These are phyloP conservation scores for Burhinus bistriatus DNA, from an alignment of 2,113 vertebrate genomes.

Conservation along the genomic window DNA sequence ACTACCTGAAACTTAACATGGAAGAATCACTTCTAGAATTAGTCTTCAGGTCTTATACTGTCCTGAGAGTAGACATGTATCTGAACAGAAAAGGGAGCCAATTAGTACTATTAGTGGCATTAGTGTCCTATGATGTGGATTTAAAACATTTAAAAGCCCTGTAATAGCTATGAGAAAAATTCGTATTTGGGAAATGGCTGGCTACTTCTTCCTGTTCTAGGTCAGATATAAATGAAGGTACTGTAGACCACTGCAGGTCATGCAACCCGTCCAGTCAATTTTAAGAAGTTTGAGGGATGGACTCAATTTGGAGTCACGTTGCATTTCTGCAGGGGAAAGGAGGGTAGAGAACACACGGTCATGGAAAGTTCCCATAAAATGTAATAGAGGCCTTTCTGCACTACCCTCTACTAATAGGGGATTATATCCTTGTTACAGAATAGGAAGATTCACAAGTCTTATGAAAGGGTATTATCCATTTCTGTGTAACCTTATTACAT, in stretches of 20 bases:
- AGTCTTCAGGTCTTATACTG: background rate
- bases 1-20: background rate
- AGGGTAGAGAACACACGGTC: background rate
- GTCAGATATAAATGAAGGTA: background rate
- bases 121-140: background rate
- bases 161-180: background rate
- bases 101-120: background rate
- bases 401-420: background rate
- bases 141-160: background rate
- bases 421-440: background rate
- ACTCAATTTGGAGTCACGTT: background rate
- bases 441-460: background rate
- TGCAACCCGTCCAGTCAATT: background rate
- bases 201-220: background rate
- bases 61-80: background rate
- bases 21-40: background rate
- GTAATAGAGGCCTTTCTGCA: background rate
- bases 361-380: background rate
- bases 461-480: background rate
- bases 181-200: background rate
- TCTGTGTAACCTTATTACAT: background rate
- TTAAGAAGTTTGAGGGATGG: background rate
- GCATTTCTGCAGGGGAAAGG: background rate
- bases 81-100: background rate
- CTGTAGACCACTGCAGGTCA: background rate